phyloP scores from a whole-genome alignment of 2,797 vertebrate species.

The Ara ararauna region DNA sequence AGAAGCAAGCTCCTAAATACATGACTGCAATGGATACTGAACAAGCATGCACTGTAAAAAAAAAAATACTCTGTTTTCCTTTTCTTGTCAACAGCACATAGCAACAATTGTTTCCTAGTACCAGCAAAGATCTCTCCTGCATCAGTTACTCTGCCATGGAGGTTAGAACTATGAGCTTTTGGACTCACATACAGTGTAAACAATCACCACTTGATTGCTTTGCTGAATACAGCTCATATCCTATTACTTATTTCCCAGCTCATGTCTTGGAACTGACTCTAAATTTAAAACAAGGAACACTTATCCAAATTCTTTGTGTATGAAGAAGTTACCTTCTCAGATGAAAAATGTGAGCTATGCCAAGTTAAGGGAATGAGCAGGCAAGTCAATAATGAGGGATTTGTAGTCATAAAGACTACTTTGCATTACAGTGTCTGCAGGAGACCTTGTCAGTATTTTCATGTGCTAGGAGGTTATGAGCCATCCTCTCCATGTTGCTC shows the following conservation, averaged over 20 bases:
- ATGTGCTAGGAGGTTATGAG: neutral
- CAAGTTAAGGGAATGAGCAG: neutral
- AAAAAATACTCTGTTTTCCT: neutral
- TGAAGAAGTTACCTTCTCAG: neutral
- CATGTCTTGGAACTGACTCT: neutral
- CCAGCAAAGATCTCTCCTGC: conserved; percentile 29
- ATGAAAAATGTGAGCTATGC: neutral
- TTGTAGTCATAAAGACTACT: neutral
- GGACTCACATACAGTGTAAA: neutral
- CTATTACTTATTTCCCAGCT: conserved; percentile 18
- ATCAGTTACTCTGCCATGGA: conserved; percentile 27
- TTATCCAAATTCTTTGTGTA: neutral
- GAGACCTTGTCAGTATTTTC: neutral
- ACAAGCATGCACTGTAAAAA: neutral
- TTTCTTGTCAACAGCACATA: neutral
- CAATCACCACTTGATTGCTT: neutral
- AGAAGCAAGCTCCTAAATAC: neutral
- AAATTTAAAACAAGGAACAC: neutral
- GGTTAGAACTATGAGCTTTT: neutral
- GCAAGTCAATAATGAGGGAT: neutral
- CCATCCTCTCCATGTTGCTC: neutral
- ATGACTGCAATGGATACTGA: neutral
- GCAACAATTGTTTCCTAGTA: neutral
- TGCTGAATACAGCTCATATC: conserved; percentile 16
- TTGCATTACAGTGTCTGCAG: conserved; percentile 1